Evolutionary conservation across 1,140 invertebrate genomes (phyloP), one percentile per base, ranked within the genome.

Genomic region (Bombus confusus): DNA sequence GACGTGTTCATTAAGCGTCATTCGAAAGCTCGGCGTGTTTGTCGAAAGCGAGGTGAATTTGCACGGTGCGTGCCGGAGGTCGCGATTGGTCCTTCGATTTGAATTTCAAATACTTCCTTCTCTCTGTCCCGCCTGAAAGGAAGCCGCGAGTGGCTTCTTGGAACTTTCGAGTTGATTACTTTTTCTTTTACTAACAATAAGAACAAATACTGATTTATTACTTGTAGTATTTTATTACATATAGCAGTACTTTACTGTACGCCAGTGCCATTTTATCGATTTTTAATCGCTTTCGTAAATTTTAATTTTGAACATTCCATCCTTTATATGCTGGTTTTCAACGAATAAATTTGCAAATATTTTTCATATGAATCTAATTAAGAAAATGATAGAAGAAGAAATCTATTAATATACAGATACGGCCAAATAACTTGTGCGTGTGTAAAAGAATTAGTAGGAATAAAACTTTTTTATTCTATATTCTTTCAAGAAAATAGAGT

Each of bases 81-180:
- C 43, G 79, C 83, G 74, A 83, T 89, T 79, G 87, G 25, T 52
- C 47, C 57, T 31, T 31, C 66, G 69, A 89, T 90, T 87, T 89
- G 85, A 88, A 89, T 83, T 90, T 90, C 85, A 90, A 90, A 90
- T 89, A 31, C 25, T 28, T 37, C 34, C 76, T 22, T 13, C 28
- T 25, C 39, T 39, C 25, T 18, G n/a, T 57, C 2, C 31, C 1
- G 13, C 18, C 31, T 39, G 41, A 9, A 72, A 76, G 80, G 80
- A 81, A 73, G 62, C 47, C n/a, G 47, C 64, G 64, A 31, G 15
- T 18, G 31, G 15, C 31, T 66, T 31, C 31, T 62, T n/a, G 59
- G 64, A 31, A 66, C 64, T 66, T 43, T 73, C 71, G 39, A 41
- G 28, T n/a, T 43, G 37, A 73, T 28, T 73, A 28, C 25, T 28